These are phyloP conservation scores for Cyphomyrus discorhynchus DNA, from an alignment of 2,113 vertebrate genomes.

Conservation along the genomic window DNA sequence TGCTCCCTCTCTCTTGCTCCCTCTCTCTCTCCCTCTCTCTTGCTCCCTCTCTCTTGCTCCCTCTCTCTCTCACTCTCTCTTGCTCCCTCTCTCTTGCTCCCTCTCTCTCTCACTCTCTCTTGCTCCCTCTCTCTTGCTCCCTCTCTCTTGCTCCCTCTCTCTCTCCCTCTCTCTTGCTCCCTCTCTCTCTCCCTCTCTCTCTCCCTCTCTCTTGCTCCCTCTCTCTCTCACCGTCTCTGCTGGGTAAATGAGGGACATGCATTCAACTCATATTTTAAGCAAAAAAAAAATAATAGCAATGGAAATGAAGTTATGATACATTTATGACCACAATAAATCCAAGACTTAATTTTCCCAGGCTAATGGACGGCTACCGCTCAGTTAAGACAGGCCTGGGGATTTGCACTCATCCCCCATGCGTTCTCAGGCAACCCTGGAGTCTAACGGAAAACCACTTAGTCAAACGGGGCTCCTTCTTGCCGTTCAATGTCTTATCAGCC, in stretches of 20 bases:
- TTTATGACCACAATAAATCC: slow-evolving; percentile 24
- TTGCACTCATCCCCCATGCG: neutral
- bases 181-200: too few relatives aligned
- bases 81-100: neutral
- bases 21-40: neutral
- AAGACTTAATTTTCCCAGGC: neutral
- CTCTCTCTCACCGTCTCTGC: neutral
- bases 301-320: slow-evolving; percentile 3
- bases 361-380: neutral
- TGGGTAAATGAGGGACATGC: neutral
- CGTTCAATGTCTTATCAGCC: neutral
- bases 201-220: too few relatives aligned
- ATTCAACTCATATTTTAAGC: slow-evolving; percentile 4
- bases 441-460: neutral
- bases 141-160: neutral
- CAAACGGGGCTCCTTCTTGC: neutral
- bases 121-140: neutral
- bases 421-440: neutral
- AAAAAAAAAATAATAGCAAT: slow-evolving; percentile 3
- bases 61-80: neutral
- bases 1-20: neutral
- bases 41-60: neutral
- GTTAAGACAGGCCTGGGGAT: neutral
- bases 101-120: too few relatives aligned
- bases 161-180: neutral